Base-by-base conservation (phyloP, 2,797 vertebrate genomes). In the Clarias pachynema region DNA sequence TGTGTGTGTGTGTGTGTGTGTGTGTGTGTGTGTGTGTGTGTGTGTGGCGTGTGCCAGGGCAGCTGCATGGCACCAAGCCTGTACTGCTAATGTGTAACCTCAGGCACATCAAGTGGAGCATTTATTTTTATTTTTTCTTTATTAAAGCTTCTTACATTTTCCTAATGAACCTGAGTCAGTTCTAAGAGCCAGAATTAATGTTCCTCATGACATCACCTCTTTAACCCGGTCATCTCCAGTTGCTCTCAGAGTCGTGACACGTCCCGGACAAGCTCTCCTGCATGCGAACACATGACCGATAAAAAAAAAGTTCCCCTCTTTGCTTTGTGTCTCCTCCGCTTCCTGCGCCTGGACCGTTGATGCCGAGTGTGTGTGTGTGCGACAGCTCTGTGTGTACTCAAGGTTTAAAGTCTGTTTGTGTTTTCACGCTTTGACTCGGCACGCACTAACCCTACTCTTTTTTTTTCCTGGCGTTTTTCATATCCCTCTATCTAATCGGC, bases 21-120 rank as follows among this genome's bases (percentile, higher is more conserved):
- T 77, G 69, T 31, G 59, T 20, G 40, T 86, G 74, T 78, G 57
- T 56, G 77, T 81, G 24, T n/a, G 81, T 75, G 57, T 53, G 83
- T 73, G 81, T 60, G 73, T 49, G 82, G 89, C 80, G 87, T 92
- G 91, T 89, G 92, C 90, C 91, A 91, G 90, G 89, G 91, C 93
- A 94, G 93, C 93, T 94, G 92, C 91, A 90, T 94, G 93, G 93
- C 92, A 91, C 89, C 79, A 86, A 91, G 93, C 93, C 91, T 75
- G 84, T 80, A 63, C 74, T 31, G 63, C 87, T 92, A 91, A 93
- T 93, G 90, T 92, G 91, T 85, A 86, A 88, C 89, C 90, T 87
- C 91, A 92, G 91, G 88, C 90, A 86, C 85, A 85, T 92, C 80
- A 89, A 83, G 87, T 87, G 83, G 86, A 92, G 91, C 87, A 85